These are phyloP conservation scores for Minunthozetes semirufus DNA, from an alignment of 2,888 invertebrate species.

Conservation along the genomic window DNA sequence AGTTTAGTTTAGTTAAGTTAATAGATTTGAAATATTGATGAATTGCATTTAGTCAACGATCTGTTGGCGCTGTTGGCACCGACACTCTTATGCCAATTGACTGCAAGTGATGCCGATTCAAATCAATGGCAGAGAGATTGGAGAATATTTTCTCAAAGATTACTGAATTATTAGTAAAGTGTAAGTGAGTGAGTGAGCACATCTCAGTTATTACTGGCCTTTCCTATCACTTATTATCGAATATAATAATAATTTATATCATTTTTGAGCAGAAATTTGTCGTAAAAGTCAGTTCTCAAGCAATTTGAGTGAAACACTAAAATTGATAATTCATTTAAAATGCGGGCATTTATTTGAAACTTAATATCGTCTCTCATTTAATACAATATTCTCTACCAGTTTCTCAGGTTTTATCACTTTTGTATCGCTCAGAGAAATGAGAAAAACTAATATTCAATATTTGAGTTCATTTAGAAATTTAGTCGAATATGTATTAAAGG, in stretches of 20 bases:
- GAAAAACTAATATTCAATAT: background rate
- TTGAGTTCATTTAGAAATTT: background rate
- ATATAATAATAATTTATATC: background rate
- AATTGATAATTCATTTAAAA: conserved; percentile 17
- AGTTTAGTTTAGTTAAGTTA: no score
- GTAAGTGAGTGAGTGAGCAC: background rate
- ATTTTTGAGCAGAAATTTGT: background rate
- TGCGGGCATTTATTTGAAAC: conserved; percentile 28
- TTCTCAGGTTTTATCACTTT: conserved; percentile 8
- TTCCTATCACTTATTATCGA: background rate
- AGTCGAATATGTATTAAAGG: background rate
- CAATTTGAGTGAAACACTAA: background rate
- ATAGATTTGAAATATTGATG: background rate
- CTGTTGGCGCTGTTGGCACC: background rate
- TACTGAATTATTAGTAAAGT: background rate
- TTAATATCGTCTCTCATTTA: background rate
- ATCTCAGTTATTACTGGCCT: conserved; percentile 2
- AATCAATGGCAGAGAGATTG: background rate
- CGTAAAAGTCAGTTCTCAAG: conserved; percentile 14
- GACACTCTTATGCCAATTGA: background rate
- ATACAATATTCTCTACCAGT: conserved; percentile 2
- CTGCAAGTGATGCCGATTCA: conserved; percentile 21
- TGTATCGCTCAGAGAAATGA: background rate
- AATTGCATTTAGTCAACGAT: background rate
- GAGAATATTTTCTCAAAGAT: background rate